Base-by-base conservation (phyloP, 2,797 vertebrate genomes). In the Muraenolepis orangiensis region DNA sequence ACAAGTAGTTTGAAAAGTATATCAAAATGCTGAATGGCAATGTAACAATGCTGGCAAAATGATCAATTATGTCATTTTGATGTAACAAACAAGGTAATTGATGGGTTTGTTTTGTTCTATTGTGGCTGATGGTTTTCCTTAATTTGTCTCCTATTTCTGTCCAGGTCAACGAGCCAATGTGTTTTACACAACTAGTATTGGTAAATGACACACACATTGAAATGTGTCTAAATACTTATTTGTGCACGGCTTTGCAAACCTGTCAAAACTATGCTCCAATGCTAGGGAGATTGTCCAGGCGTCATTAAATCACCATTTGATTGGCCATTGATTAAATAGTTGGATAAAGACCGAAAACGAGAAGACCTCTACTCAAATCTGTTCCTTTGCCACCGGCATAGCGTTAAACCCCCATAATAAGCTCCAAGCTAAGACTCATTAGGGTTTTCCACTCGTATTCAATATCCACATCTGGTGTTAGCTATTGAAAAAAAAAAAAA, bases 381-480 rank as follows among this genome's bases (percentile, higher is more conserved):
- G 69, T 82, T 71, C 64, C 57, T 61, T 81, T 84, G 81, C 86
- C 78, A 69, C 84, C 69, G 85, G 82, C 83, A 80, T 51, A 77
- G 81, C 72, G 74, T 36, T 70, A 72, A 76, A 31, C 73, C 77
- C 77, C 74, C 42, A 75, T 82, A 83, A 87, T 78, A 78, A 74
- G 79, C 82, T 87, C 84, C 86, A 89, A 88, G 87, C 82, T 66
- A 81, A 80, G 76, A 86, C 80, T 86, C 84, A 88, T 85, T 87
- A 87, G 89, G 89, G 87, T 87, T 88, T 87, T 88, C 84, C 87
- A 88, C 87, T 89, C 84, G 78, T 90, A 86, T 89, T 79, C 78
- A 78, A 70, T 89, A 80, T 87, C 78, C 82, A 89, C 89, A 89
- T 91, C 88, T 90, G 88, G 84, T 89, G 87, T 90, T 91, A 89